Evolutionary conservation across 2,888 invertebrate species (phyloP), one percentile per base, ranked within the genome.

Genomic region (Portevinia maculata): DNA sequence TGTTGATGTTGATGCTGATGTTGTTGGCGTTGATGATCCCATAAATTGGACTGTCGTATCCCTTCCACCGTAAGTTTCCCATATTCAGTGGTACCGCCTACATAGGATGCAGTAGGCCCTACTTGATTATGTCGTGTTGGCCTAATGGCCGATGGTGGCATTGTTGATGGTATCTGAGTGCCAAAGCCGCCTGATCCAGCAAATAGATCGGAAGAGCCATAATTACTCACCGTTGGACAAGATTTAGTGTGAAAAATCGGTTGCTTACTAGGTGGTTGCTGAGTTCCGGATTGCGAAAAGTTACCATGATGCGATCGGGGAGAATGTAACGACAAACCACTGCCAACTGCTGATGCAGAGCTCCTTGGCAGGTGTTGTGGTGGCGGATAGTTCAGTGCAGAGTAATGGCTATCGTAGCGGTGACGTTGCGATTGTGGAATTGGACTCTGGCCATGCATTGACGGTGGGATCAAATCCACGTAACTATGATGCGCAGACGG

Each of bases 211-310:
- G 85, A 83, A 28, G 85, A 83, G 1, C 76, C 84, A 59, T 79
- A 86, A 28, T 79, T 86, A 46, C 78, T 73, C 11, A 52, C 74
- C 0, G 79, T 67, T 65, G 75, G 84, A 60, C 83, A 89, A 87
- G 41, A 88, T 85, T 67, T 88, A 84, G 79, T 88, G 87, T 15
- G 86, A 85, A 34, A 79, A 13, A 83, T 71, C 8, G 83, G 83
- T 24, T 76, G 83, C 13, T 83, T 83, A 21, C 65, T 24, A 9
- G 76, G 57, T 6, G 62, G 37, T 19, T 76, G 83, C 17, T 83
- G 83, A 19, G 37, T 65, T 32, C 71, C 78, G 15, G 83, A 62
- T 3, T 76, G 83, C n/a, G 60, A 52, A 28, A 62, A 83, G 55
- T 83, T 76, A 6, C 37, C 39, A 53, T 76, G 83, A 19, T 76